A percentile compares a stretch with the other conserved stretches of the same genome.
phyloP scores from a whole-genome alignment of 1,140 invertebrate genomes.

The Heliconius hewitsoni region DNA sequence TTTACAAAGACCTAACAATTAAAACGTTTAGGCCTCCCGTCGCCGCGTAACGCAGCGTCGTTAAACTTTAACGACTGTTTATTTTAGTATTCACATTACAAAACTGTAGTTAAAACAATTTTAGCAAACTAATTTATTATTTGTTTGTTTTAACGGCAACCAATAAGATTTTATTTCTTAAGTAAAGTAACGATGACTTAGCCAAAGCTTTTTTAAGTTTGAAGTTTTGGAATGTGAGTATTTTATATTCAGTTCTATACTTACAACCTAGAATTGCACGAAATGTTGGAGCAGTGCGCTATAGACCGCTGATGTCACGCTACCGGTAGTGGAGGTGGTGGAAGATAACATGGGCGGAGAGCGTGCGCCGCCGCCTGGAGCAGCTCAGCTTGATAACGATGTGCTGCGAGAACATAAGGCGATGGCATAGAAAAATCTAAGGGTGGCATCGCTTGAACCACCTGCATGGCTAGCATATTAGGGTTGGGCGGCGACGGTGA shows the following conservation, averaged over 20 bases:
- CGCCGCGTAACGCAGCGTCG: slow-evolving; percentile 20
- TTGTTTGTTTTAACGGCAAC: neutral
- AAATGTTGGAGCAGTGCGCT: slow-evolving; percentile 54
- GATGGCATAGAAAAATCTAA: slow-evolving; percentile 59
- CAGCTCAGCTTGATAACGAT: slow-evolving; percentile 68
- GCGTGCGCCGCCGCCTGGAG: slow-evolving; percentile 69
- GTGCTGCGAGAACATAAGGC: slow-evolving; percentile 65
- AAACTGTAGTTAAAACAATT: neutral
- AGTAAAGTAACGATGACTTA: neutral
- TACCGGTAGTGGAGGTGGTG: slow-evolving; percentile 69
- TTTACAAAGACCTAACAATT: neutral
- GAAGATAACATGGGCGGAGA: slow-evolving; percentile 71
- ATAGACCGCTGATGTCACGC: slow-evolving; percentile 66
- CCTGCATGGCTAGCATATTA: slow-evolving; percentile 40
- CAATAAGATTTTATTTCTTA: neutral
- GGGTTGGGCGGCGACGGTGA: slow-evolving; percentile 55
- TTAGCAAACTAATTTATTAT: neutral
- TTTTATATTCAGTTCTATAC: slow-evolving; percentile 51
- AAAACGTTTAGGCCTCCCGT: slow-evolving; percentile 42
- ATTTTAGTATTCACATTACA: slow-evolving; percentile 4
- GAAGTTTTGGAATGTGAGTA: slow-evolving; percentile 21
- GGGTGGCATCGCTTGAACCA: slow-evolving; percentile 45
- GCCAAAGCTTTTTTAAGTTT: slow-evolving; percentile 5
- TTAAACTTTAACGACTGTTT: slow-evolving; percentile 18
- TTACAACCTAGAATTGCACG: slow-evolving; percentile 81